A percentile compares a stretch with the other conserved stretches of the same genome.
These are phyloP conservation scores for Agrenia bidenticulata DNA, from an alignment of 2,888 invertebrate genomes.

Conservation along the genomic window DNA sequence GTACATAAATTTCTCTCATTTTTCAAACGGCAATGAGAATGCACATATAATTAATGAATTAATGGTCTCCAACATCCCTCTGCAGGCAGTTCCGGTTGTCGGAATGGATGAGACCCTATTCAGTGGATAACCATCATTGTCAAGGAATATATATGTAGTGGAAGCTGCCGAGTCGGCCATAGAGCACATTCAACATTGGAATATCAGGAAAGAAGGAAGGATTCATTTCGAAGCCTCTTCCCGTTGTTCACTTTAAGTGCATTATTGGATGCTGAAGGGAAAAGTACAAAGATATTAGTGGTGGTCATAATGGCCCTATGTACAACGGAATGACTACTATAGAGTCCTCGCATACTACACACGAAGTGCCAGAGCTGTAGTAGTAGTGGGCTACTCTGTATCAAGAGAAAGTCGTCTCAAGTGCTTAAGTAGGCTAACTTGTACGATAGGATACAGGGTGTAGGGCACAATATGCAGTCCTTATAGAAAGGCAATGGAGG, in stretches of 20 bases:
- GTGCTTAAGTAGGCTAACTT: too few relatives aligned
- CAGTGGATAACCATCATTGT: not conserved
- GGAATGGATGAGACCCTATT: not conserved
- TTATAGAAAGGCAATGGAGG: conserved; percentile 17
- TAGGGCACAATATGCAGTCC: conserved; percentile 15
- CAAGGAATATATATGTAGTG: too few relatives aligned
- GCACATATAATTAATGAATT: conserved; percentile 33
- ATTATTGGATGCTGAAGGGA: too few relatives aligned
- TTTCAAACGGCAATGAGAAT: conserved; percentile 26
- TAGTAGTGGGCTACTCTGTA: too few relatives aligned
- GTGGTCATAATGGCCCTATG: too few relatives aligned
- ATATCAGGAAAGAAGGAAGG: too few relatives aligned
- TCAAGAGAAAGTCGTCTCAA: conserved; percentile 7
- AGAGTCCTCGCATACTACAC: too few relatives aligned
- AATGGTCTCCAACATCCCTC: conserved; percentile 15
- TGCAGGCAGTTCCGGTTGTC: not conserved
- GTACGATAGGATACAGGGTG: not conserved
- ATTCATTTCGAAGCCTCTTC: too few relatives aligned
- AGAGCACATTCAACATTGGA: not conserved
- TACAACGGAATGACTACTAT: too few relatives aligned
- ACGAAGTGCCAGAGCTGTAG: too few relatives aligned
- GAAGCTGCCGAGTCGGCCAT: not conserved
- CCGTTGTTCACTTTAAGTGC: too few relatives aligned
- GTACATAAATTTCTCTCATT: conserved; percentile 30
- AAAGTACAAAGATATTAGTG: too few relatives aligned